These are phyloP conservation scores for Euura lappo DNA, from an alignment of 1,140 invertebrate species.

Conservation along the genomic window DNA sequence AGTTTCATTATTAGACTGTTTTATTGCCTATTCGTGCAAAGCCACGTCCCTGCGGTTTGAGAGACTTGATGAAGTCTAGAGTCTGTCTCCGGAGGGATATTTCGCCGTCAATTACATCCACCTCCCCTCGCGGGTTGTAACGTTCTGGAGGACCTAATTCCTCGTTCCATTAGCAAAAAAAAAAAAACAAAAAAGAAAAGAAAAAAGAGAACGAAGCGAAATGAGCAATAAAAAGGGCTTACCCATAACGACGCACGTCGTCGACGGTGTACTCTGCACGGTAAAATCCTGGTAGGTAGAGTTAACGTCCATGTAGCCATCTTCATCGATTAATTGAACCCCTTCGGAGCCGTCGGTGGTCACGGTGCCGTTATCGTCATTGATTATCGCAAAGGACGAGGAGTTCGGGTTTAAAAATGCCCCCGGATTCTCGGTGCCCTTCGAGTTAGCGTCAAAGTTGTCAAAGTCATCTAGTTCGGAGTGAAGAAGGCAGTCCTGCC, in stretches of 20 bases:
- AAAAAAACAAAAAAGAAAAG: too few relatives aligned
- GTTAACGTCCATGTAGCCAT: not conserved
- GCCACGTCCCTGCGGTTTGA: too few relatives aligned
- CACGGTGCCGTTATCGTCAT: not conserved
- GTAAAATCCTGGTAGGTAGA: not conserved
- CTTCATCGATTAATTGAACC: not conserved
- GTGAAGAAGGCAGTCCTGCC: slow-evolving; percentile 65
- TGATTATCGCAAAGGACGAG: not conserved
- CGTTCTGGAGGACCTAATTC: too few relatives aligned
- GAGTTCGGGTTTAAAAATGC: not conserved
- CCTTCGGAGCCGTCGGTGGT: not conserved
- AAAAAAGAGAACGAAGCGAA: not conserved
- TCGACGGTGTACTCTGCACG: slow-evolving; percentile 20
- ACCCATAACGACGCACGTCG: slow-evolving; percentile 52
- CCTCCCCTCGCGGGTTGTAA: too few relatives aligned
- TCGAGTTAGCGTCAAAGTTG: not conserved
- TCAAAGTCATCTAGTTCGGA: slow-evolving; percentile 11
- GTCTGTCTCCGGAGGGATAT: too few relatives aligned
- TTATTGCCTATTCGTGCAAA: too few relatives aligned
- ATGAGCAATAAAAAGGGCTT: slow-evolving; percentile 11
- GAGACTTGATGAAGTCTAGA: too few relatives aligned
- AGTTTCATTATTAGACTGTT: too few relatives aligned
- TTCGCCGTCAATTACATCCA: too few relatives aligned
- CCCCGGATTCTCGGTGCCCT: not conserved
- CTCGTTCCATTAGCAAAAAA: too few relatives aligned